Base-by-base conservation (phyloP, 2,113 vertebrate species). In the Thalassoma bifasciatum region DNA sequence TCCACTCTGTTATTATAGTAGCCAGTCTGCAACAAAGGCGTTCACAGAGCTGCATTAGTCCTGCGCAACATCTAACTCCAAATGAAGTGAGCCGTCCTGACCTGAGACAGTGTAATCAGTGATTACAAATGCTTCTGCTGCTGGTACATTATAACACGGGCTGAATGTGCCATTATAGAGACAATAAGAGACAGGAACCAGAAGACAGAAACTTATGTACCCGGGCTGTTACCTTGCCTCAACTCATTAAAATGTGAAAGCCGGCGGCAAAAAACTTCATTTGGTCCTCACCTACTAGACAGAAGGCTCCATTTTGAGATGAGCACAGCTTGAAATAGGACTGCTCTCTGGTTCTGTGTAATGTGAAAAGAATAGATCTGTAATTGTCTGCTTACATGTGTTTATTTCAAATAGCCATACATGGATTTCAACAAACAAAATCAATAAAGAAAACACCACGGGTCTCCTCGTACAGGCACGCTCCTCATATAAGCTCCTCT, bases 11-110 rank as follows among this genome's bases (percentile, higher is more conserved):
- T 91, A 84, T 89, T 88, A 77, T 81, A 83, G 84, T 68, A 74
- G 68, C 79, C 65, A 49, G 83, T 64, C 71, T 61, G 81, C 79
- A 74, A 88, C 81, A 90, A 89, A 89, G 76, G 70, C 65, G 59
- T 86, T 85, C 72, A 76, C 76, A 81, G 66, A 82, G 80, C 85
- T 62, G 61, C 72, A 90, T 89, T 86, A 89, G 82, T 81, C 69
- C 71, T 72, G 63, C 16, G 59, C 40, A 91, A 89, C 81, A 81
- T 86, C 86, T 69, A 71, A 82, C 79, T 86, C 87, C 53, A 78
- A 86, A 89, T 77, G 66, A 84, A 91, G 75, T 73, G 83, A 81
- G 82, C 68, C 56, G 37, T 66, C 68, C 69, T 81, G 75, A 87
- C 86, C 84, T 62, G 54, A 79, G 80, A 70, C 63, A 66, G 66